These are phyloP conservation scores for Magallana gigas DNA, from an alignment of 1,140 invertebrate genomes.

Conservation along the genomic window DNA sequence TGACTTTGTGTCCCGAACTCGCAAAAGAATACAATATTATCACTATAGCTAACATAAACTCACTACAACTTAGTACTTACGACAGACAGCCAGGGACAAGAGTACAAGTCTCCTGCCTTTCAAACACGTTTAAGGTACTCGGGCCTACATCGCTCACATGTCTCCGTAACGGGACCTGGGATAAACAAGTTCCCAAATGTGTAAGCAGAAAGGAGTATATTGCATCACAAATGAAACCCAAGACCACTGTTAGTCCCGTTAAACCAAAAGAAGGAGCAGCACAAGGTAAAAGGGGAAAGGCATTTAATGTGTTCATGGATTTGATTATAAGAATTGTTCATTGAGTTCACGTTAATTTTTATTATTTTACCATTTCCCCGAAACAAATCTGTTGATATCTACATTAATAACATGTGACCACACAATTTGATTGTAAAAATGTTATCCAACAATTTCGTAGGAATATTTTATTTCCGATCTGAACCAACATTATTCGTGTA, in stretches of 20 bases:
- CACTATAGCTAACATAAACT: slow-evolving; percentile 14
- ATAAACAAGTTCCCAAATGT: slow-evolving; percentile 25
- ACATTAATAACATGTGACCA: no score
- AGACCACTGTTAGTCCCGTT: neutral
- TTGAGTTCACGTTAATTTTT: no score
- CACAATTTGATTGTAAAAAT: no score
- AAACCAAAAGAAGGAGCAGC: no score
- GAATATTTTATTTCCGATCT: no score
- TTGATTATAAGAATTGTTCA: no score
- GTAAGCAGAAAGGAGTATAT: slow-evolving; percentile 6
- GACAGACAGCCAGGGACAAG: neutral
- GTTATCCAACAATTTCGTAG: no score
- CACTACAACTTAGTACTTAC: neutral
- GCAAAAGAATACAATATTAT: slow-evolving; percentile 29
- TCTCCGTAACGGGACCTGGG: slow-evolving; percentile 14
- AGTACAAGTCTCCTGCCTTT: neutral
- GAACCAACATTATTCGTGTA: no score
- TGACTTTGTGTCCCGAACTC: neutral
- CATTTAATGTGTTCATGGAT: no score
- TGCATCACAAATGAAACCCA: neutral
- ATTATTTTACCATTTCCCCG: no score
- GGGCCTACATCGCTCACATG: neutral
- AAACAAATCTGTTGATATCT: no score
- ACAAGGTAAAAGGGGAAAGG: no score
- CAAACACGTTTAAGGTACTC: neutral